phyloP scores from a whole-genome alignment of 1,140 invertebrate genomes.

The Chironomus tepperi region DNA sequence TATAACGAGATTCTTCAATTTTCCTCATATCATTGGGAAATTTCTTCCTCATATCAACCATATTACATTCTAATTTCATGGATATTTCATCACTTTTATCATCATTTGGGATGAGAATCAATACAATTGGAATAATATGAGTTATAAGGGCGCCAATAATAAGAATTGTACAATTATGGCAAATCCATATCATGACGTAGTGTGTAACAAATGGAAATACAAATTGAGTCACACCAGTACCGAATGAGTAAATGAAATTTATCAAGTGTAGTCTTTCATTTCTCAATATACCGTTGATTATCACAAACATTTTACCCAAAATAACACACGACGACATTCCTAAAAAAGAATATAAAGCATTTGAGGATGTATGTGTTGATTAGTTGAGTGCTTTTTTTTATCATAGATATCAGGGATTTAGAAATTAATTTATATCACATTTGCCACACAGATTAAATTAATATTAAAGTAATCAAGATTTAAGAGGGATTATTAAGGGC shows the following conservation, averaged over 20 bases:
- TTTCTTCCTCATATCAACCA: neutral
- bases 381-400: neutral
- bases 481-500: too few relatives aligned
- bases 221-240: neutral
- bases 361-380: too few relatives aligned
- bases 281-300: neutral
- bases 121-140: neutral
- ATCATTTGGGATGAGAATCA: neutral
- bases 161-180: neutral
- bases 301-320: neutral
- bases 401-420: neutral
- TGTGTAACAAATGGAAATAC: neutral
- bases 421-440: neutral
- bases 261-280: slow-evolving; percentile 3
- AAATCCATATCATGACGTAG: neutral
- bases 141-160: neutral
- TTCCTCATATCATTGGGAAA: neutral
- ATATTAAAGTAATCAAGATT: too few relatives aligned
- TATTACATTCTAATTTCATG: neutral
- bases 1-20: neutral
- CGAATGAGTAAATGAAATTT: slow-evolving; percentile 14
- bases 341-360: neutral
- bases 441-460: neutral
- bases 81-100: neutral
- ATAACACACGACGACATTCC: neutral